Conservation (phyloP, 2,888 invertebrate species). For the Aethes cnicana region DNA sequence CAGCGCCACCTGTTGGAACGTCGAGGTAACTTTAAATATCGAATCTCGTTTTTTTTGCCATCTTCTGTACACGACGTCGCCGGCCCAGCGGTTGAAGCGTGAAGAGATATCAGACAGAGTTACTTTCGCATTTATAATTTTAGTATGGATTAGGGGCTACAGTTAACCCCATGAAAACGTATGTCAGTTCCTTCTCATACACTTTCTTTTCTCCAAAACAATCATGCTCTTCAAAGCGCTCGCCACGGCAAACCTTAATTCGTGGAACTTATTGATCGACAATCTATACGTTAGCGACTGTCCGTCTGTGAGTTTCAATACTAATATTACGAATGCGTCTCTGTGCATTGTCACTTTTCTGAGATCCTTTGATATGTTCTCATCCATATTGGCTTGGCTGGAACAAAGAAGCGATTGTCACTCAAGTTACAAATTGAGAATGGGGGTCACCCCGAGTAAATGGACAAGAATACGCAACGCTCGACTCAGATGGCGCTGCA, state of each 20-base stretch:
- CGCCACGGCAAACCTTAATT: slow-evolving; percentile 59
- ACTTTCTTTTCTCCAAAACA: slow-evolving; percentile 65
- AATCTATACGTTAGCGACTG: slow-evolving; percentile 50
- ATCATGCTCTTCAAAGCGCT: slow-evolving; percentile 66
- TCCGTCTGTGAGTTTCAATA: slow-evolving; percentile 53
- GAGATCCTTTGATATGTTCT: slow-evolving; percentile 39
- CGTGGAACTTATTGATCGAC: slow-evolving; percentile 62
- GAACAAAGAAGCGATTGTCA: slow-evolving; percentile 33
- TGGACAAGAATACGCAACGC: too few species aligned
- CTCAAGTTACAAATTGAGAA: background rate
- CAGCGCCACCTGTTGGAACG: too few species aligned
- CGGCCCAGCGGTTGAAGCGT: too few species aligned
- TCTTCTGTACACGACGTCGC: too few species aligned
- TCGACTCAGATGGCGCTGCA: too few species aligned
- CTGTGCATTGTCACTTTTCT: slow-evolving; percentile 51
- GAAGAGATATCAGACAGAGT: too few species aligned
- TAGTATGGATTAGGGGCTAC: too few species aligned
- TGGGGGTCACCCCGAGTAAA: too few species aligned
- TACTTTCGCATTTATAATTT: too few species aligned
- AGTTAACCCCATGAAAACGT: slow-evolving; percentile 43
- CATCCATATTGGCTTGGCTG: slow-evolving; percentile 61
- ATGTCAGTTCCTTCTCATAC: slow-evolving; percentile 66
- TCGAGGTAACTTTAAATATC: too few species aligned
- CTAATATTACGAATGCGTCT: slow-evolving; percentile 55
- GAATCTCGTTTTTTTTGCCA: too few species aligned